Conservation (phyloP, 2,113 vertebrate species). For the Saguinus midas region DNA sequence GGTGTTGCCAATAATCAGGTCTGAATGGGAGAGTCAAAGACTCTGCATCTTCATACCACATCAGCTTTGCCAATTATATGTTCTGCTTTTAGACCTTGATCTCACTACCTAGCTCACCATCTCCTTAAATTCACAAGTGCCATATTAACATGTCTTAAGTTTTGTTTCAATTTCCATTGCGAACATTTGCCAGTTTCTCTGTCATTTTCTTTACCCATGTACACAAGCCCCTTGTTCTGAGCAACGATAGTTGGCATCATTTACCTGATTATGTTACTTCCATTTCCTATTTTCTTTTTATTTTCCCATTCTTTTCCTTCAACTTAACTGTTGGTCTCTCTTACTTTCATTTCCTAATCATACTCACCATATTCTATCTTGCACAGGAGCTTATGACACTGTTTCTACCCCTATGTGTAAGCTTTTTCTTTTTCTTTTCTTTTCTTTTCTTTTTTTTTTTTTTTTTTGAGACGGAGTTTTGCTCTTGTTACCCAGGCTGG, state of each 20-base stretch:
- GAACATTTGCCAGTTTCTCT: not conserved
- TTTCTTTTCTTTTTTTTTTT: too few relatives aligned
- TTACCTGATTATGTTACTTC: not conserved
- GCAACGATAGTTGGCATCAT: not conserved
- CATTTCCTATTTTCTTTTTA: not conserved
- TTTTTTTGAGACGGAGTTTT: too few relatives aligned
- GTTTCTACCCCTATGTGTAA: not conserved
- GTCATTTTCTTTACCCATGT: not conserved
- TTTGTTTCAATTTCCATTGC: not conserved
- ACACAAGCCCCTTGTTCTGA: not conserved
- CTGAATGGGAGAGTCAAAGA: not conserved
- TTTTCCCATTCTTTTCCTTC: not conserved
- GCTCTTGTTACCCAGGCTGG: too few relatives aligned
- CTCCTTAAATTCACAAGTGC: not conserved
- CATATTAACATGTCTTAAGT: not conserved
- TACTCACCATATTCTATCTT: not conserved
- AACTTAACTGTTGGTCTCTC: not conserved
- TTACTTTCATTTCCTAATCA: not conserved
- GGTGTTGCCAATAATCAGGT: not conserved
- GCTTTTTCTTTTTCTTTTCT: not conserved
- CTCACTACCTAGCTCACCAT: fast-evolving
- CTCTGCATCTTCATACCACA: not conserved
- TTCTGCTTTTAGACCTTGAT: not conserved
- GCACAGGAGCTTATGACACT: not conserved
- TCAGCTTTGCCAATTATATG: not conserved